phyloP scores from a whole-genome alignment of 2,888 invertebrate species.

The Agonopterix alstromeriana region DNA sequence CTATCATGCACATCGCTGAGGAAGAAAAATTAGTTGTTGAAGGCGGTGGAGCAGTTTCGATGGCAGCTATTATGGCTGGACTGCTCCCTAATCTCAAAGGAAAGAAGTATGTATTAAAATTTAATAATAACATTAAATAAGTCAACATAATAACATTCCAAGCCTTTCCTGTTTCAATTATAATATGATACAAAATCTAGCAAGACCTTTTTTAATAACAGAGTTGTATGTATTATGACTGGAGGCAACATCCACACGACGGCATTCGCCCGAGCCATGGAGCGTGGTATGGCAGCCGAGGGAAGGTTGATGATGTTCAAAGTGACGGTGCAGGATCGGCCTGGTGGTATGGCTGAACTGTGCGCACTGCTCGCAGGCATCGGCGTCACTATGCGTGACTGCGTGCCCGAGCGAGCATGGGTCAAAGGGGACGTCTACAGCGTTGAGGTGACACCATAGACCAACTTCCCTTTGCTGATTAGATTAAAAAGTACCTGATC shows the following conservation, averaged over 20 bases:
- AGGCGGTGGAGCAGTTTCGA: slow-evolving; percentile 88
- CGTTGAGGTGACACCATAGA: slow-evolving; percentile 34
- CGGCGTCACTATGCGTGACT: slow-evolving; percentile 93
- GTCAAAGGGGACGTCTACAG: slow-evolving; percentile 90
- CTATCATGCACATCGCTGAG: slow-evolving; percentile 87
- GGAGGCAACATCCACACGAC: slow-evolving; percentile 96
- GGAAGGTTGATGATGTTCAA: slow-evolving; percentile 80
- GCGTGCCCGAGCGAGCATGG: slow-evolving; percentile 97
- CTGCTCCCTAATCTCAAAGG: slow-evolving; percentile 88
- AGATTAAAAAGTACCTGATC: too few relatives aligned
- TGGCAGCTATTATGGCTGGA: slow-evolving; percentile 89
- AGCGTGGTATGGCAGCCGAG: slow-evolving; percentile 93
- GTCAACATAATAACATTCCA: too few relatives aligned
- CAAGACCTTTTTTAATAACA: slow-evolving; percentile 36
- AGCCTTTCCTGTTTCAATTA: too few relatives aligned
- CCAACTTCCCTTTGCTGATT: too few relatives aligned
- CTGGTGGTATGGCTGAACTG: slow-evolving; percentile 91
- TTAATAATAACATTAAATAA: too few relatives aligned
- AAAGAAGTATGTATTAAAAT: slow-evolving; percentile 78
- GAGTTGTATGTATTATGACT: slow-evolving; percentile 87
- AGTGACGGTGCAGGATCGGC: slow-evolving; percentile 86
- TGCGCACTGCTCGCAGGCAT: slow-evolving; percentile 83
- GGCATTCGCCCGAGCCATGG: slow-evolving; percentile 89
- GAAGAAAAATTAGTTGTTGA: slow-evolving; percentile 91
- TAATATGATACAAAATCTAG: too few relatives aligned